phyloP scores from a whole-genome alignment of 2,797 vertebrate genomes.

The Phrynocephalus guinanensis region DNA sequence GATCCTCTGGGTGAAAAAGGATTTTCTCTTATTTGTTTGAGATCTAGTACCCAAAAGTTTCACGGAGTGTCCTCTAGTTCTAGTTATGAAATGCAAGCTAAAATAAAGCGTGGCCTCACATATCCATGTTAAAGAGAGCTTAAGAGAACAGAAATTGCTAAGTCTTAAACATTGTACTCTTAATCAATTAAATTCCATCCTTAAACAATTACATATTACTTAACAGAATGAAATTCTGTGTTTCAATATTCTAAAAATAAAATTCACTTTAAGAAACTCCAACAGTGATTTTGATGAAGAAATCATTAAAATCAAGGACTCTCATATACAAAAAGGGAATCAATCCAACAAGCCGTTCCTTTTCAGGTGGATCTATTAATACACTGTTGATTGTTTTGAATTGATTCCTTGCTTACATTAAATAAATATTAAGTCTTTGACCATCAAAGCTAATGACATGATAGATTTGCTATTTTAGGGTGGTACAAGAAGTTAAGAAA shows the following conservation, averaged over 20 bases:
- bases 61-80: too few relatives aligned
- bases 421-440: neutral
- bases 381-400: neutral
- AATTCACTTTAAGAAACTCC: neutral
- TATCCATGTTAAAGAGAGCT: neutral
- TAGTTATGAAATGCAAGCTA: neutral
- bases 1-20: too few relatives aligned
- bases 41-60: too few relatives aligned
- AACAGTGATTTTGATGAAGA: neutral
- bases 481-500: neutral
- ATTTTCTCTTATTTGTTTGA: too few relatives aligned
- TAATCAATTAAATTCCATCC: neutral
- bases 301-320: neutral
- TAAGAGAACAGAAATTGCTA: neutral
- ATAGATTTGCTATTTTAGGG: neutral
- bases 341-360: neutral
- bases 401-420: constrained; percentile 1
- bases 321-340: neutral
- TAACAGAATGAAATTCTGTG: neutral
- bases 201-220: neutral
- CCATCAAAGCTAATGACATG: neutral
- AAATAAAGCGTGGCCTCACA: neutral
- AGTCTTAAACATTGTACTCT: neutral
- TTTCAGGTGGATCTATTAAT: neutral
- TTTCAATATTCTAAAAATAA: neutral